Base-by-base conservation (phyloP, 2,888 invertebrate species). In the Anarsia innoxiella region DNA sequence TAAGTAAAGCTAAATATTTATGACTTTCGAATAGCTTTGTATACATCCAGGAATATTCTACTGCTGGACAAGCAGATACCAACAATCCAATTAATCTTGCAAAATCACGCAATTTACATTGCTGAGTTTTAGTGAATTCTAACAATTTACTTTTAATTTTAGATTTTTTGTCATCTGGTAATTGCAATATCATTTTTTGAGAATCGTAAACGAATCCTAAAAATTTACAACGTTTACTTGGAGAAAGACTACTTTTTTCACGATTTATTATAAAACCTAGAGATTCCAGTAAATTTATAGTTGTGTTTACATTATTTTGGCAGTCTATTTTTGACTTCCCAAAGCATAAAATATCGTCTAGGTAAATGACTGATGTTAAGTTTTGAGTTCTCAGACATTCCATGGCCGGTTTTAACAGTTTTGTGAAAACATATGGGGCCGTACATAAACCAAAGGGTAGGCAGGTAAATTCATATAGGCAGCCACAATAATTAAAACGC, bases 381-480 rank as follows among this genome's bases (percentile, higher is more conserved):
- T 23, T 11, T 12, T 26, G 4, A 3, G 2, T 28, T 9, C 28
- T 28, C 12, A 28, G 28, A 9, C 12, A 28, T 12, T 11, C 12
- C 2, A 3, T 3, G 4, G 36, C 31, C 1, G 36, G 42, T 27
- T 42, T 42, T 2, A 36, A 1, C 4, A 42, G 11, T 27, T 39
- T 42, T 1, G 36, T 39, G 12, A 42, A 39, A 1, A 42, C 36
- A 11, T 26, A 36, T 3, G 38, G 38, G 1, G 36, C 36, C 1
- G 38, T 39, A 3, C 32, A 36, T n/a, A 40, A 27, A 0, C 41
- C 37, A 12, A 31, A 37, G 11, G 30, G 34, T 37, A 31, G n/a
- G 23, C 19, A 37, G 32, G 41, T 42, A 33, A 36, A 39, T 23
- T 44, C 23, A n/a, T 35, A 32, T 2, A 37, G 11, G 12, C 31